phyloP scores from a whole-genome alignment of 2,888 invertebrate genomes.

The Caradrina clavipalpis region DNA sequence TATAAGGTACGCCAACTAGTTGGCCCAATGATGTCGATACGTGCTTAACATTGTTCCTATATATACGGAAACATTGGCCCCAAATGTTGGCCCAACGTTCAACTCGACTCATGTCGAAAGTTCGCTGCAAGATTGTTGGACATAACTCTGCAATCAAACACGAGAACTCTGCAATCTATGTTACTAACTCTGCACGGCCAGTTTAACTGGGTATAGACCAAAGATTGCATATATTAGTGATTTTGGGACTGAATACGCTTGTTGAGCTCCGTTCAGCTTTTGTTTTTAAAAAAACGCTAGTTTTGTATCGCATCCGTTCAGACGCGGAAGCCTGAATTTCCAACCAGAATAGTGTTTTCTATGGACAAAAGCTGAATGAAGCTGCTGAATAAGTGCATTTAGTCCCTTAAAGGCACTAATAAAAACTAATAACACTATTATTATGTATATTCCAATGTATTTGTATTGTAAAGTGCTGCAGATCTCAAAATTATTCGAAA shows the following conservation, averaged over 20 bases:
- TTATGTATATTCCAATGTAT: conserved; percentile 28
- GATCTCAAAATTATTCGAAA: conserved; percentile 60
- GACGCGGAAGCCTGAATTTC: no score
- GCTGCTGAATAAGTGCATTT: no score
- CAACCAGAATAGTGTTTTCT: no score
- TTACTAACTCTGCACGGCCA: conserved; percentile 38
- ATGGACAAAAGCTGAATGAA: no score
- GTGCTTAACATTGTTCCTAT: conserved; percentile 22
- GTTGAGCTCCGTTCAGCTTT: no score
- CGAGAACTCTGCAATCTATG: conserved; percentile 38
- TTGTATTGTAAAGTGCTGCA: conserved; percentile 48
- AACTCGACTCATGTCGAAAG: conserved; percentile 22
- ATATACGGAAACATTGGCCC: conserved; percentile 1
- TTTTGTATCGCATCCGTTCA: no score
- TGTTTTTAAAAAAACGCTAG: no score
- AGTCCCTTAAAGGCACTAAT: conserved; percentile 16
- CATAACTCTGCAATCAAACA: conserved; percentile 58
- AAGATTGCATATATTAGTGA: conserved; percentile 54
- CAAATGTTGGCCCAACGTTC: conserved; percentile 39
- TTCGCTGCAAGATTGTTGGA: conserved; percentile 40
- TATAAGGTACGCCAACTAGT: conserved; percentile 37
- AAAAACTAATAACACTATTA: conserved; percentile 16
- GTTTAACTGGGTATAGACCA: conserved; percentile 58
- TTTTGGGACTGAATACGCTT: no score
- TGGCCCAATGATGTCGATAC: conserved; percentile 37